A percentile compares a stretch with the other conserved stretches of the same genome.
phyloP scores from a whole-genome alignment of 2,113 vertebrate genomes.

The Trachemys scripta region DNA sequence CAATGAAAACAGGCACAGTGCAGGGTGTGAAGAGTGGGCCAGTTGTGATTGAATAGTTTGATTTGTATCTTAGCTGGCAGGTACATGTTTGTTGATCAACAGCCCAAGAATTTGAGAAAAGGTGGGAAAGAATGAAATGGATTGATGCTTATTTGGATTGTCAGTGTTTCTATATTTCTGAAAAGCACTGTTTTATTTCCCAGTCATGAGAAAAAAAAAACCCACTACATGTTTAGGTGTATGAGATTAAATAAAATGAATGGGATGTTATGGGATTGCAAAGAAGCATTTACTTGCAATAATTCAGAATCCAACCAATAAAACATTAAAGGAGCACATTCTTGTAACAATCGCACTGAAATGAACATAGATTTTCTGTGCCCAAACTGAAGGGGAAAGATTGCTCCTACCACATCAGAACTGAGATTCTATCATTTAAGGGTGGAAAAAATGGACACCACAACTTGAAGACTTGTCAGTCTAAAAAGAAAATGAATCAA shows the following conservation, averaged over 20 bases:
- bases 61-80: not conserved
- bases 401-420: not conserved
- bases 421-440: not conserved
- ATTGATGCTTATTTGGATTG: conserved; percentile 25
- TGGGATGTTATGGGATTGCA: not conserved
- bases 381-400: conserved; percentile 5
- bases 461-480: not conserved
- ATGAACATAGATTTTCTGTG: not conserved
- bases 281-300: not conserved
- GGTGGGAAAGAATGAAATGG: not conserved
- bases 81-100: not conserved
- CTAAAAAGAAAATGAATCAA: not conserved
- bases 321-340: not conserved
- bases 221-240: not conserved
- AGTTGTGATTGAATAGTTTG: not conserved
- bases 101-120: not conserved
- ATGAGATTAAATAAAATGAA: conserved; percentile 48
- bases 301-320: not conserved
- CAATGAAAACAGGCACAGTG: not conserved
- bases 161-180: conserved; percentile 53
- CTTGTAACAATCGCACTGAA: not conserved
- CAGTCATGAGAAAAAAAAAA: conserved; percentile 26
- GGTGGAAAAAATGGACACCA: not conserved
- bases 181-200: conserved; percentile 52
- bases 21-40: not conserved